Evolutionary conservation across 2,113 vertebrate genomes (phyloP).

Genomic region (Eira barbara): DNA sequence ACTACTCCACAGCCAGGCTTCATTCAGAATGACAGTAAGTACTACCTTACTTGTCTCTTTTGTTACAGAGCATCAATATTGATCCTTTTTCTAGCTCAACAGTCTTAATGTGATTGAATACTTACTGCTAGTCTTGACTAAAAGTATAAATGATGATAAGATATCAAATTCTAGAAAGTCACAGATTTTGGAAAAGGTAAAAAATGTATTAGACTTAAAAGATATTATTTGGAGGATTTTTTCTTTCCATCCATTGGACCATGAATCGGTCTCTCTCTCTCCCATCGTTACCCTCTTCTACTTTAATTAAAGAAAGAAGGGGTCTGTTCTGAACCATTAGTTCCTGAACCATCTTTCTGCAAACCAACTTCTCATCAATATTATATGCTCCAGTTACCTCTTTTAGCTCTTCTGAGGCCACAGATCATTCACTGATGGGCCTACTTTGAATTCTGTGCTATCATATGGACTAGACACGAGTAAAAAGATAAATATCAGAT

Average conservation of each 20-base stretch:
- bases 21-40: slow-evolving; percentile 27
- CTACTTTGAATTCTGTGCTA: neutral
- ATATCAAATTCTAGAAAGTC: slow-evolving; percentile 26
- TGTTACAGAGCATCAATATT: slow-evolving; percentile 14
- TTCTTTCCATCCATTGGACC: neutral
- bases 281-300: neutral
- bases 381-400: neutral
- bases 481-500: neutral
- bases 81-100: slow-evolving; percentile 2
- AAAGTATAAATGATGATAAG: slow-evolving; percentile 40
- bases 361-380: neutral
- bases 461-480: neutral
- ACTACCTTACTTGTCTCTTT: slow-evolving; percentile 48
- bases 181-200: neutral
- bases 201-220: neutral
- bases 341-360: neutral
- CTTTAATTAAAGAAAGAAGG: neutral
- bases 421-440: neutral
- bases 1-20: neutral
- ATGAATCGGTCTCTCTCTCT: neutral
- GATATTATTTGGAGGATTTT: neutral
- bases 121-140: slow-evolving; percentile 53
- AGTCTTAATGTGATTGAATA: slow-evolving; percentile 43
- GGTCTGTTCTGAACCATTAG: neutral
- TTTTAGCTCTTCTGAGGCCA: neutral